phyloP scores from a whole-genome alignment of 2,113 vertebrate genomes.

The Cyanistes caeruleus region DNA sequence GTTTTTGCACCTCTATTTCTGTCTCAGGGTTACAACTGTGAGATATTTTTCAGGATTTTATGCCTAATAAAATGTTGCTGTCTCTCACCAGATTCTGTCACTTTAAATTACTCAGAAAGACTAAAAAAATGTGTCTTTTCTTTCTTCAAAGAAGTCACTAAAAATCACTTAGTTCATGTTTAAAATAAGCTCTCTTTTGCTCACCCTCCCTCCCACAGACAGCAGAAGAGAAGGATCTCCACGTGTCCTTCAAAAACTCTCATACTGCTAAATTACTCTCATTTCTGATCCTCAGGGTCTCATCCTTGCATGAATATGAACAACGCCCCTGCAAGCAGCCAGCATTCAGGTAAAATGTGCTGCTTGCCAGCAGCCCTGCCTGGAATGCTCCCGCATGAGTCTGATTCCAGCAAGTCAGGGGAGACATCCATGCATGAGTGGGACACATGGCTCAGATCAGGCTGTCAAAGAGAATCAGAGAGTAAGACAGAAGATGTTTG shows the following conservation, averaged over 20 bases:
- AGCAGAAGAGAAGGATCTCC: not conserved
- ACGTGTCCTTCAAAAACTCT: not conserved
- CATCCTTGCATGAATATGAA: not conserved
- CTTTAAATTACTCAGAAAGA: conserved; percentile 34
- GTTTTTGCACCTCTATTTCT: conserved; percentile 38
- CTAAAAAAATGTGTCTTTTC: not conserved
- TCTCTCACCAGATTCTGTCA: conserved; percentile 19
- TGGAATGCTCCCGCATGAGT: not conserved
- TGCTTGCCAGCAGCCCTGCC: not conserved
- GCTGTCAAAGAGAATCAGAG: not conserved
- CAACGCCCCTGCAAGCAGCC: not conserved
- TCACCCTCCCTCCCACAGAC: conserved; percentile 26
- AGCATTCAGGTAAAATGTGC: not conserved
- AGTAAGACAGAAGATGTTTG: not conserved
- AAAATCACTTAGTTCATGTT: conserved; percentile 26
- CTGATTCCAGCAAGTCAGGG: not conserved
- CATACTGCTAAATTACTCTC: not conserved
- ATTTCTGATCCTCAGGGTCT: not conserved
- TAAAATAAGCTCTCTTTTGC: conserved; percentile 25
- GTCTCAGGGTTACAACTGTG: not conserved
- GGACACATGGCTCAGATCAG: not conserved
- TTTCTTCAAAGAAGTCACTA: not conserved
- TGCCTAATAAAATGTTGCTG: conserved; percentile 23
- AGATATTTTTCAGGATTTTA: conserved; percentile 22
- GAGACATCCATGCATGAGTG: not conserved